These are phyloP conservation scores for Eutolmus rufibarbis DNA, from an alignment of 2,888 invertebrate genomes.

Conservation along the genomic window DNA sequence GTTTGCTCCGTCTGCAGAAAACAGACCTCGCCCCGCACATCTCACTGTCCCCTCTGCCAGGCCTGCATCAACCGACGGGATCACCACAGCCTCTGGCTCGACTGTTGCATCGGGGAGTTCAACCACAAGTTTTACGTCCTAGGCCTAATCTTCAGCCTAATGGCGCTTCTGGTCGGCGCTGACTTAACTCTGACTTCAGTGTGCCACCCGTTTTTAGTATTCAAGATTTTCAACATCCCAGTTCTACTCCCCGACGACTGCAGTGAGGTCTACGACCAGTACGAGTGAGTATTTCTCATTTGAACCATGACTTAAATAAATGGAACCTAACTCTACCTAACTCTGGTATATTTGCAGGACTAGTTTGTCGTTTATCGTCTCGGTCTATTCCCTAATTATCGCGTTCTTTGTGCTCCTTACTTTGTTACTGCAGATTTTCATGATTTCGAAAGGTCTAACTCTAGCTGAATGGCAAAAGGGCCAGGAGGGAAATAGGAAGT, in stretches of 20 bases:
- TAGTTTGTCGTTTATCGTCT: conserved; percentile 67
- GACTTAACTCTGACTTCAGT: conserved; percentile 86
- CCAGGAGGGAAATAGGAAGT: conserved; percentile 53
- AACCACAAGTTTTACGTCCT: conserved; percentile 80
- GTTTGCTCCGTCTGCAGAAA: conserved; percentile 70
- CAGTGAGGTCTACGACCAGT: conserved; percentile 81
- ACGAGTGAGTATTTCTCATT: conserved; percentile 67
- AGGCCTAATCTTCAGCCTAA: conserved; percentile 71
- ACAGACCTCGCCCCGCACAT: conserved; percentile 72
- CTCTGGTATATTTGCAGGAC: conserved; percentile 62
- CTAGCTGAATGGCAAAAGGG: conserved; percentile 64
- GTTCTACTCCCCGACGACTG: conserved; percentile 85
- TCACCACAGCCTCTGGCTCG: conserved; percentile 84
- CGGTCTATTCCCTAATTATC: conserved; percentile 65
- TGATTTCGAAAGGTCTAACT: conserved; percentile 65
- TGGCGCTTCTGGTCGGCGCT: conserved; percentile 75
- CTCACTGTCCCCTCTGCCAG: conserved; percentile 85
- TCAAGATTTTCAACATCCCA: conserved; percentile 56
- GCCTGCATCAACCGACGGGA: conserved; percentile 79
- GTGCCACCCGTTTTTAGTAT: conserved; percentile 74
- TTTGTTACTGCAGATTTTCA: conserved; percentile 62
- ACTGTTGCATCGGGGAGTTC: conserved; percentile 82
- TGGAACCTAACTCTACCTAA: too few relatives aligned
- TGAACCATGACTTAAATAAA: neutral
- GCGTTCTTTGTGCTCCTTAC: conserved; percentile 64